Conservation (phyloP, 1,140 invertebrate species). For the Acromyrmex echinatior region DNA sequence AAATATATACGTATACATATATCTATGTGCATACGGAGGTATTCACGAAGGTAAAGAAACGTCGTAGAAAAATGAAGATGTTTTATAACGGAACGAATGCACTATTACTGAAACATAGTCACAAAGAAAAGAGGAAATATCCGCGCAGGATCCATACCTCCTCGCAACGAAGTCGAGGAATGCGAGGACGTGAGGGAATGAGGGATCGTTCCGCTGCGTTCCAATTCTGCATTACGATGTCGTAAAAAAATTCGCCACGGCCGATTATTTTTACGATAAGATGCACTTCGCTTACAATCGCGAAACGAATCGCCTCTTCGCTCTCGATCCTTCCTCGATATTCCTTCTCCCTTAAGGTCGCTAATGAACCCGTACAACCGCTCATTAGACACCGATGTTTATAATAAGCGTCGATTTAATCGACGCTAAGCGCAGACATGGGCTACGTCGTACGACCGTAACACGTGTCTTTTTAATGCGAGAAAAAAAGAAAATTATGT, state of each 20-base stretch:
- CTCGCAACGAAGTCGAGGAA: background rate
- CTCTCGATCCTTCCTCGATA: conserved; percentile 40
- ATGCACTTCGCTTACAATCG: background rate
- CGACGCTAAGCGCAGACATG: conserved; percentile 6
- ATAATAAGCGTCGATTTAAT: conserved; percentile 67
- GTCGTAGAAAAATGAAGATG: background rate
- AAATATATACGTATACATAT: background rate
- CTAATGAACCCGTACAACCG: conserved; percentile 66
- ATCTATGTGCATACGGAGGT: background rate
- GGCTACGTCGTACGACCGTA: conserved; percentile 7
- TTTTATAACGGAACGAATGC: background rate
- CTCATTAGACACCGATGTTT: conserved; percentile 67
- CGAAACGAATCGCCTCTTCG: conserved; percentile 37
- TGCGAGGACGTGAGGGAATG: background rate
- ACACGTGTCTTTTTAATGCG: conserved; percentile 33
- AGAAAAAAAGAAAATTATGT: conserved; percentile 1
- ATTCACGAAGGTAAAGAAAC: background rate
- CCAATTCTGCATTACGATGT: conserved; percentile 42
- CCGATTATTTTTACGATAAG: conserved; percentile 44
- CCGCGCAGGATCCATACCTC: background rate
- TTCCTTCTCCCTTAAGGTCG: conserved; percentile 10
- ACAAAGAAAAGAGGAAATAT: background rate
- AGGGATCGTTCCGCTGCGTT: conserved; percentile 9
- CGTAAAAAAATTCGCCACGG: conserved; percentile 49
- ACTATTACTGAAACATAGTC: background rate